These are phyloP conservation scores for Pseudanteris insignis DNA, from an alignment of 2,888 invertebrate genomes.

Conservation along the genomic window DNA sequence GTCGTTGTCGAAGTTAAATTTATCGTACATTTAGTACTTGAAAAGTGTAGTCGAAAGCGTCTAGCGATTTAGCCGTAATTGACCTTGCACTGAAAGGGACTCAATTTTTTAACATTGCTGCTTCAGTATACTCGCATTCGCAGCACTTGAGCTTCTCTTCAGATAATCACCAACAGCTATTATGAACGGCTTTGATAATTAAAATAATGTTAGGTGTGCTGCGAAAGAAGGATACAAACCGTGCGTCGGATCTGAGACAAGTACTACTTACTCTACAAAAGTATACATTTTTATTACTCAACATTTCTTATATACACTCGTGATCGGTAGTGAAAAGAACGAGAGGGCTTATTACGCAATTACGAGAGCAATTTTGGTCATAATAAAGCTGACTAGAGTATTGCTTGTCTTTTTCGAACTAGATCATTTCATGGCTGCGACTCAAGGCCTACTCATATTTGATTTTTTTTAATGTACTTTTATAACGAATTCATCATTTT, in stretches of 20 bases:
- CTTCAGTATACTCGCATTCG: too few relatives aligned
- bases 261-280: constrained; percentile 48
- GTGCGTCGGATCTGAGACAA: constrained; percentile 37
- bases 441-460: constrained; percentile 34
- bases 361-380: constrained; percentile 60
- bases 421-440: constrained; percentile 31
- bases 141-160: constrained; percentile 44
- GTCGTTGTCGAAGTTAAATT: too few relatives aligned
- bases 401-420: constrained; percentile 34
- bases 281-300: constrained; percentile 55
- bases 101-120: constrained; percentile 55
- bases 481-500: too few relatives aligned
- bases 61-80: constrained; percentile 53
- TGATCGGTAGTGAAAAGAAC: constrained; percentile 48
- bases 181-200: constrained; percentile 57
- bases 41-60: too few relatives aligned
- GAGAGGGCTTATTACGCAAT: constrained; percentile 61
- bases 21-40: too few relatives aligned
- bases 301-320: constrained; percentile 48
- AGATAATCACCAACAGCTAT: constrained; percentile 49
- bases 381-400: constrained; percentile 52
- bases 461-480: too few relatives aligned
- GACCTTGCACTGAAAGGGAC: constrained; percentile 51
- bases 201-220: constrained; percentile 56
- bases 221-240: constrained; percentile 28